Conservation (phyloP, 2,888 invertebrate species). For the Pinctada fucata region DNA sequence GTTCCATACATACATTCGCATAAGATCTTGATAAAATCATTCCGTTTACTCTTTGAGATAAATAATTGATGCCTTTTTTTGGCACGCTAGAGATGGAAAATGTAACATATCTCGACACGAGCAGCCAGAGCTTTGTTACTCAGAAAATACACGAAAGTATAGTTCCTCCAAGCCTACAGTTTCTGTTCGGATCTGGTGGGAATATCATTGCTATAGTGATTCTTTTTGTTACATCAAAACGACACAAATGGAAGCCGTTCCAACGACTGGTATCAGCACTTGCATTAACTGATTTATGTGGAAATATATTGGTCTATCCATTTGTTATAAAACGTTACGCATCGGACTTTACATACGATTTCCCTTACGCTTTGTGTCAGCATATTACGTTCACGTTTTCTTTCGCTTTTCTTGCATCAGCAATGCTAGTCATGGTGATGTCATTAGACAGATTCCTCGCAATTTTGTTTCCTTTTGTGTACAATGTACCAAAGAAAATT, state of each 20-base stretch:
- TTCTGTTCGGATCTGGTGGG: conserved; percentile 16
- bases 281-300: conserved; percentile 14
- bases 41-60: no score
- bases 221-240: not conserved
- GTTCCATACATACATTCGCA: no score
- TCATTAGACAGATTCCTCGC: conserved; percentile 21
- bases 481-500: conserved; percentile 4
- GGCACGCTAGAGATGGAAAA: no score
- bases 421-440: conserved; percentile 12
- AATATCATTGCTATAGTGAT: conserved; percentile 17
- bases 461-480: conserved; percentile 17
- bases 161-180: conserved; percentile 16
- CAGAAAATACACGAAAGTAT: no score
- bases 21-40: no score
- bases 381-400: conserved; percentile 15
- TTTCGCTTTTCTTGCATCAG: conserved; percentile 6
- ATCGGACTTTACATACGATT: conserved; percentile 13
- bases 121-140: no score
- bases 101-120: no score
- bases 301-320: conserved; percentile 16
- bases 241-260: conserved; percentile 24
- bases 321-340: conserved; percentile 10
- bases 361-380: conserved; percentile 1
- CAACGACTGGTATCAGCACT: conserved; percentile 18
- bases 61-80: no score